Evolutionary conservation across 2,797 vertebrate genomes (phyloP).

Genomic region (Silurus aristotelis): DNA sequence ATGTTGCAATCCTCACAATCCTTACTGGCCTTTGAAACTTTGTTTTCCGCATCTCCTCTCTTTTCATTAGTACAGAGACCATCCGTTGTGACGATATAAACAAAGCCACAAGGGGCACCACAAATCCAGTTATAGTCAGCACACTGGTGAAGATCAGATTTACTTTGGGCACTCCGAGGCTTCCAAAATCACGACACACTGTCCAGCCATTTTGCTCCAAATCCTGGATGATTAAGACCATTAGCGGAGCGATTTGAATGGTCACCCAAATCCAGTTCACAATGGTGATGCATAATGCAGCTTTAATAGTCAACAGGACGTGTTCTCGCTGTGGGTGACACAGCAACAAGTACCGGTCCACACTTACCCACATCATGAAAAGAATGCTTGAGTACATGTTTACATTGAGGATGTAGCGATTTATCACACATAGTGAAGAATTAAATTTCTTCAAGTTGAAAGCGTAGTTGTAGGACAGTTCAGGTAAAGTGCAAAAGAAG

Average conservation of each 20-base stretch:
- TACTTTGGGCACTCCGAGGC: conserved; percentile 62
- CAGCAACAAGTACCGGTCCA: conserved; percentile 84
- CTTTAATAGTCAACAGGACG: conserved; percentile 69
- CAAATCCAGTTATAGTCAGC: conserved; percentile 80
- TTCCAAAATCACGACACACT: conserved; percentile 79
- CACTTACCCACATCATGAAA: conserved; percentile 85
- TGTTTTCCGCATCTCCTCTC: conserved; percentile 60
- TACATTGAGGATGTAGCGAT: conserved; percentile 83
- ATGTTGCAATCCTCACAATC: conserved; percentile 68
- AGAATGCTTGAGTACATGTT: conserved; percentile 92
- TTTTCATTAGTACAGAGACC: conserved; percentile 68
- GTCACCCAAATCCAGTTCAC: conserved; percentile 80
- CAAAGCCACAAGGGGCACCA: conserved; percentile 81
- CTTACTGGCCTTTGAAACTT: conserved; percentile 74
- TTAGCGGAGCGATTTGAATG: conserved; percentile 78
- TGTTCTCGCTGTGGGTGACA: conserved; percentile 77
- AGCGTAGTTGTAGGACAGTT: conserved; percentile 77
- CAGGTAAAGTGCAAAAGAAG: conserved; percentile 86
- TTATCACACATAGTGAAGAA: conserved; percentile 68
- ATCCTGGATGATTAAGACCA: conserved; percentile 70
- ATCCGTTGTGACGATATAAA: conserved; percentile 79
- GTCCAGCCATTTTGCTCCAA: background rate
- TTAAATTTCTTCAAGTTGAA: conserved; percentile 32
- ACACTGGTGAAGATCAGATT: conserved; percentile 78
- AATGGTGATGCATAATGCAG: conserved; percentile 66